phyloP scores from a whole-genome alignment of 2,888 invertebrate genomes.

The Synanthedon tipuliformis region DNA sequence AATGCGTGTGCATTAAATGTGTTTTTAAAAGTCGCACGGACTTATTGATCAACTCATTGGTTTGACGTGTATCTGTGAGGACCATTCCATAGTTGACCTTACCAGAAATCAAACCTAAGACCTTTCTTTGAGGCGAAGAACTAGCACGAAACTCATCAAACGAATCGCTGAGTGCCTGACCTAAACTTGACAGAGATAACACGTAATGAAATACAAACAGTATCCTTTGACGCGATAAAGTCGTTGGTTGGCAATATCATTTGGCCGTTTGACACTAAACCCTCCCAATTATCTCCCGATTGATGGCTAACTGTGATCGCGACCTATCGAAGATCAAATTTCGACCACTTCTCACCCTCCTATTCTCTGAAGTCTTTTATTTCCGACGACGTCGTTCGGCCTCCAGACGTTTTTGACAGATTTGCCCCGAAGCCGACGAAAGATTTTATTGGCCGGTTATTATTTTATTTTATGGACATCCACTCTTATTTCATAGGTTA shows the following conservation, averaged over 20 bases:
- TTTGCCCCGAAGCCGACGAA: conserved; percentile 40
- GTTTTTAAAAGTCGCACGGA: no score
- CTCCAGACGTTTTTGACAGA: conserved; percentile 58
- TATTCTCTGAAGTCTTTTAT: conserved; percentile 33
- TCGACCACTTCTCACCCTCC: conserved; percentile 48
- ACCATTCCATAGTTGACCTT: no score
- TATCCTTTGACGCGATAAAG: conserved; percentile 4
- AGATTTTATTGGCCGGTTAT: conserved; percentile 67
- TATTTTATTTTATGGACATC: conserved; percentile 67
- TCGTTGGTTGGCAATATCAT: conserved; percentile 28
- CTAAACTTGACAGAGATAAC: no score
- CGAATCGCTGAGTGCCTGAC: no score
- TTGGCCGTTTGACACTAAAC: conserved; percentile 41
- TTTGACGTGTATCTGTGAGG: no score
- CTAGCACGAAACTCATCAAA: no score
- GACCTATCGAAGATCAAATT: conserved; percentile 55
- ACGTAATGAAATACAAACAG: no score
- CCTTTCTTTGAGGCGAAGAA: no score
- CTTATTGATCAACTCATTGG: no score
- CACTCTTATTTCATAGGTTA: conserved; percentile 64
- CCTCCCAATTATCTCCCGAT: conserved; percentile 59
- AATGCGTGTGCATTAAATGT: no score
- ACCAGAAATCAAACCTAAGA: no score
- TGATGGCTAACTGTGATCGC: conserved; percentile 42
- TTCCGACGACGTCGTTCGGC: conserved; percentile 13